Conservation (phyloP, 2,888 invertebrate genomes). For the Nomada flava region DNA sequence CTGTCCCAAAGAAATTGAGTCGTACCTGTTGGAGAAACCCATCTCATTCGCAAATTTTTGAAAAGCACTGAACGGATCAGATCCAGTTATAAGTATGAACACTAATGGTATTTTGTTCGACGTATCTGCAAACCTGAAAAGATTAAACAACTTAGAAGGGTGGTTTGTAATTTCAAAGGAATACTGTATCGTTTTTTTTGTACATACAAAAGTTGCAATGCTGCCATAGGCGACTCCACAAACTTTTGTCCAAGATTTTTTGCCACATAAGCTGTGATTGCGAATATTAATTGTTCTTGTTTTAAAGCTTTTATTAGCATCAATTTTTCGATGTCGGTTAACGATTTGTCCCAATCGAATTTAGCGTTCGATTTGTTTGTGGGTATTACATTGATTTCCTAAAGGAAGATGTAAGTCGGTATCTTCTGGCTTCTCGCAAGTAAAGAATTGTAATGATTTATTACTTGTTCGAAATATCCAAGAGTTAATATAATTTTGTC, state of each 20-base stretch:
- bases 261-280: conserved; percentile 92
- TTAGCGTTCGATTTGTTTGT: conserved; percentile 78
- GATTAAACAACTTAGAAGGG: neutral
- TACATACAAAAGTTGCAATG: conserved; percentile 88
- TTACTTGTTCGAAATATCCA: conserved; percentile 87
- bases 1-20: conserved; percentile 94
- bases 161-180: neutral
- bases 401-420: conserved; percentile 15
- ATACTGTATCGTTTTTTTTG: neutral
- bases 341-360: conserved; percentile 87
- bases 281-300: conserved; percentile 93
- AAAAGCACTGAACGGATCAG: conserved; percentile 94
- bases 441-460: conserved; percentile 12
- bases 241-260: conserved; percentile 91
- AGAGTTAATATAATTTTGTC: conserved; percentile 86
- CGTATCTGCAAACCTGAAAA: conserved; percentile 89
- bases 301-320: conserved; percentile 91
- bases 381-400: conserved; percentile 87
- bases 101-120: conserved; percentile 91
- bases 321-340: conserved; percentile 92
- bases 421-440: neutral
- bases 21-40: conserved; percentile 87
- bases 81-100: conserved; percentile 94
- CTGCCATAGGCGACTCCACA: conserved; percentile 92
- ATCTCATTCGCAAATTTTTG: conserved; percentile 92